phyloP scores from a whole-genome alignment of 2,888 invertebrate genomes.

The Dioctria rufipes region DNA sequence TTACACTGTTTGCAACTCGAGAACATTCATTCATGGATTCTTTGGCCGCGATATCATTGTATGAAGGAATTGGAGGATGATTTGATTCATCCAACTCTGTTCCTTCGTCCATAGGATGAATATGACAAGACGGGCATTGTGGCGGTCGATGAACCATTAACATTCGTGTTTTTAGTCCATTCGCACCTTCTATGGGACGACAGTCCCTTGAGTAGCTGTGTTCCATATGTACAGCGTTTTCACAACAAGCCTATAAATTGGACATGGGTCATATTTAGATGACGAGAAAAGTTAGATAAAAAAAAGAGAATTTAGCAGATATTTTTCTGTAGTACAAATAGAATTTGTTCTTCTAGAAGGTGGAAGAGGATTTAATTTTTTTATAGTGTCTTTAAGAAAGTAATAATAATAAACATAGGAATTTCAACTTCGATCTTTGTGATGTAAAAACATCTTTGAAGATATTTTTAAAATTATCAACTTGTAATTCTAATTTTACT shows the following conservation, averaged over 20 bases:
- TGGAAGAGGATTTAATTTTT: no score
- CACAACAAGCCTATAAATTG: neutral
- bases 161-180: conserved; percentile 67
- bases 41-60: conserved; percentile 76
- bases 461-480: no score
- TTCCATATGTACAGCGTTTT: conserved; percentile 73
- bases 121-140: conserved; percentile 69
- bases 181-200: conserved; percentile 67
- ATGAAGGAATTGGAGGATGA: conserved; percentile 72
- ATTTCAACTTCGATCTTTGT: no score
- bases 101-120: conserved; percentile 67
- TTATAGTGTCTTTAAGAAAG: no score
- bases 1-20: conserved; percentile 76
- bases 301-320: no score
- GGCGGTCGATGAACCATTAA: conserved; percentile 69
- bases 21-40: conserved; percentile 82
- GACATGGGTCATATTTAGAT: neutral
- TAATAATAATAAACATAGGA: no score
- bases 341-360: no score
- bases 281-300: neutral
- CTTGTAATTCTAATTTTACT: no score
- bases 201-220: conserved; percentile 83
- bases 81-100: conserved; percentile 72
- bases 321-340: no score
- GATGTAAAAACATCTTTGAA: no score